A percentile compares a stretch with the other conserved stretches of the same genome.
Evolutionary conservation across 2,888 invertebrate species (phyloP).

Genomic region (Synanthedon formicaeformis): DNA sequence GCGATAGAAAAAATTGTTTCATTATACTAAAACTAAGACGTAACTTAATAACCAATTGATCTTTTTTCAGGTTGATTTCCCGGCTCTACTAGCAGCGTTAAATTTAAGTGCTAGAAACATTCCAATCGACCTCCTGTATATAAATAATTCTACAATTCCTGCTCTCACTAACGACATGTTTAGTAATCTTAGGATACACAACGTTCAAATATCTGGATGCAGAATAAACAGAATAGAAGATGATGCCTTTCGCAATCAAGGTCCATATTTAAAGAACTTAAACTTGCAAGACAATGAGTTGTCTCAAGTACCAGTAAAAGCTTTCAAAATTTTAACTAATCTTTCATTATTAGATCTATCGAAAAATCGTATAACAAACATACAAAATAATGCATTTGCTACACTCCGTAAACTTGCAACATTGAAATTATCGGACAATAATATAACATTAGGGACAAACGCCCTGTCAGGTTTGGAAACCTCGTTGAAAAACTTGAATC

Average conservation of each 20-base stretch:
- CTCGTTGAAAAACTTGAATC: constrained; percentile 87
- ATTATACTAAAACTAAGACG: background rate
- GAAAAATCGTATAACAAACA: constrained; percentile 78
- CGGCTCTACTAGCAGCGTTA: constrained; percentile 78
- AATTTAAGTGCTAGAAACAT: constrained; percentile 76
- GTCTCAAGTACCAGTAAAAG: constrained; percentile 80
- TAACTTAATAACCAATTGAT: background rate
- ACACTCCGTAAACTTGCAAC: constrained; percentile 81
- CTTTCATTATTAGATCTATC: constrained; percentile 87
- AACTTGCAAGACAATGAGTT: constrained; percentile 89
- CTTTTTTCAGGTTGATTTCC: constrained; percentile 76
- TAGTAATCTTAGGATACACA: constrained; percentile 78
- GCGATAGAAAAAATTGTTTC: background rate
- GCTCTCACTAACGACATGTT: constrained; percentile 77
- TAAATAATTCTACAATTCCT: constrained; percentile 87
- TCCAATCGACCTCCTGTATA: constrained; percentile 85
- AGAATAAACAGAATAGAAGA: constrained; percentile 77
- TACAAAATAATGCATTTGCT: constrained; percentile 82
- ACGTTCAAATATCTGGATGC: constrained; percentile 87
- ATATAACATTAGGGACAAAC: constrained; percentile 77
- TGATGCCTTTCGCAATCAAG: constrained; percentile 86
- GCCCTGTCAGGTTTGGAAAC: constrained; percentile 85
- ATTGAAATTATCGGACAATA: constrained; percentile 88
- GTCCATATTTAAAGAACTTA: constrained; percentile 81
- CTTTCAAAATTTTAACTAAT: constrained; percentile 75